These are phyloP conservation scores for Xestia c-nigrum DNA, from an alignment of 2,888 invertebrate genomes.

Conservation along the genomic window DNA sequence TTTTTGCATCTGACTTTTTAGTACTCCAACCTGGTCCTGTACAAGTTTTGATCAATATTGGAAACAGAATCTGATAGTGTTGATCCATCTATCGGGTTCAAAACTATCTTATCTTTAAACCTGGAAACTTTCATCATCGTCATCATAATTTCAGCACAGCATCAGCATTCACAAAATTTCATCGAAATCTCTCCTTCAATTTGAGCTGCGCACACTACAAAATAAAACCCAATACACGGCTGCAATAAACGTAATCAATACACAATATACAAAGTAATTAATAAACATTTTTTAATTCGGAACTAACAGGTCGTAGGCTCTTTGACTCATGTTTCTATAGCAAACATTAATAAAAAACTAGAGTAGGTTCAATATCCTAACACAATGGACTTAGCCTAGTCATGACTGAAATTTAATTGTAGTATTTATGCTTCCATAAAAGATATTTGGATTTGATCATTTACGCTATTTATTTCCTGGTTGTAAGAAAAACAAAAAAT, in stretches of 20 bases:
- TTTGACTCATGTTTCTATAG: slow-evolving; percentile 47
- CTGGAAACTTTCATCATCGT: too few species aligned
- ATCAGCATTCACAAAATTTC: background rate
- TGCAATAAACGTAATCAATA: slow-evolving; percentile 7
- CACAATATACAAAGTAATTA: background rate
- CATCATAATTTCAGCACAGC: too few species aligned
- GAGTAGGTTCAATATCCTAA: slow-evolving; percentile 62
- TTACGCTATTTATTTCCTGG: slow-evolving; percentile 21
- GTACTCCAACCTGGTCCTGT: too few species aligned
- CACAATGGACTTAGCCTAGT: slow-evolving; percentile 58
- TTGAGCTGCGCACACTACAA: background rate
- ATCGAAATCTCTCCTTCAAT: background rate
- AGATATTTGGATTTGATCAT: slow-evolving; percentile 50
- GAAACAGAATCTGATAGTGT: too few species aligned
- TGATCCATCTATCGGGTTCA: too few species aligned
- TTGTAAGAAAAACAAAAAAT: slow-evolving; percentile 10
- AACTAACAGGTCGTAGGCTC: slow-evolving; percentile 45
- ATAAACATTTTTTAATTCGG: background rate
- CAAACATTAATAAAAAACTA: slow-evolving; percentile 42
- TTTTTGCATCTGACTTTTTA: too few species aligned
- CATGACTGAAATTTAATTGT: slow-evolving; percentile 48
- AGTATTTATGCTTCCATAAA: slow-evolving; percentile 39
- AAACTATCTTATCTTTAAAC: too few species aligned
- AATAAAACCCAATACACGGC: background rate
- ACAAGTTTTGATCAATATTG: too few species aligned